A percentile compares a stretch with the other conserved stretches of the same genome.
phyloP scores from a whole-genome alignment of 2,113 vertebrate genomes.

The Shinisaurus crocodilurus region DNA sequence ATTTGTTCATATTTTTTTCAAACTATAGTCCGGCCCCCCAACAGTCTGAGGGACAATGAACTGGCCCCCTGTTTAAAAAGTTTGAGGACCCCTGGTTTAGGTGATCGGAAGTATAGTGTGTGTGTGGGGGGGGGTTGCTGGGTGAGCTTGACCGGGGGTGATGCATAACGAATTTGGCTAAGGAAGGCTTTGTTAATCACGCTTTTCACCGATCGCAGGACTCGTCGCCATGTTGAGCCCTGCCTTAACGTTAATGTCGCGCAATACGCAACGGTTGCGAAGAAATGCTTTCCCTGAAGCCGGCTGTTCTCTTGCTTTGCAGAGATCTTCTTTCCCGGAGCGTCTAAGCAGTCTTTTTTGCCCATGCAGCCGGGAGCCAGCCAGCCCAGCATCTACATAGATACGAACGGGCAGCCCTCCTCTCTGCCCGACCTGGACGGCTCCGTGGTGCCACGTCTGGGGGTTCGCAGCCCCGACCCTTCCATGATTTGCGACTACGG shows the following conservation, averaged over 20 bases:
- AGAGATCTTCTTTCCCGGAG: conserved; percentile 53
- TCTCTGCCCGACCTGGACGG: conserved; percentile 56
- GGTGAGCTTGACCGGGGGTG: neutral
- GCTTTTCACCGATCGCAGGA: no score
- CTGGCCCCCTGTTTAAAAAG: no score
- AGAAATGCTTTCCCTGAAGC: neutral
- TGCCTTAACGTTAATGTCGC: rapidly evolving
- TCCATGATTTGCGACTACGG: conserved; percentile 59
- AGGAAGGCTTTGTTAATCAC: neutral
- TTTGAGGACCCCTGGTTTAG: no score
- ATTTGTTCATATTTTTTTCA: no score
- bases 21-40: no score
- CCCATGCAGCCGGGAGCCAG: conserved; percentile 56
- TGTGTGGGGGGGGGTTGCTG: no score
- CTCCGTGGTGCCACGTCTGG: conserved; percentile 24
- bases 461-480: conserved; percentile 44
- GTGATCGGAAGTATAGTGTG: no score
- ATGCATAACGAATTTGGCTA: neutral
- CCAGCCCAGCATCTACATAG: conserved; percentile 72
- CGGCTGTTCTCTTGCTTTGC: rapidly evolving
- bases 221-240: neutral
- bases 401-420: conserved; percentile 66
- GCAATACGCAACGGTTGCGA: rapidly evolving
- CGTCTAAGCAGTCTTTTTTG: conserved; percentile 48
- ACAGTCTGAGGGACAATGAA: no score